phyloP scores from a whole-genome alignment of 1,140 invertebrate genomes.

The Oryzaephilus surinamensis region DNA sequence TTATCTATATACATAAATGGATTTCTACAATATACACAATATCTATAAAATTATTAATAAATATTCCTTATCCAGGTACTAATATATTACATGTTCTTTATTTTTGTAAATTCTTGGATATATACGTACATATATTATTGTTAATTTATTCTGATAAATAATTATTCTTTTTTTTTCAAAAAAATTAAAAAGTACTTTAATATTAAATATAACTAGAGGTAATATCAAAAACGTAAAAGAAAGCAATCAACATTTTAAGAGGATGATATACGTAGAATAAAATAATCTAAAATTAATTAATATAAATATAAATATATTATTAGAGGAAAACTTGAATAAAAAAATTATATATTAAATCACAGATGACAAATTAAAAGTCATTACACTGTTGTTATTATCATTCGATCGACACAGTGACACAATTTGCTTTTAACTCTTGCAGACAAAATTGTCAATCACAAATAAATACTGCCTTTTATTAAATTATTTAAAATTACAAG shows the following conservation, averaged over 20 bases:
- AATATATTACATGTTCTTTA: constrained; percentile 30
- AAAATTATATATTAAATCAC: too few relatives aligned
- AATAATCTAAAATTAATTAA: too few relatives aligned
- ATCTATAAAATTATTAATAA: constrained; percentile 24
- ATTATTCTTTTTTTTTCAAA: neutral
- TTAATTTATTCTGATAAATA: neutral
- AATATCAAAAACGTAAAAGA: constrained; percentile 4
- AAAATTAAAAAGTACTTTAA: neutral
- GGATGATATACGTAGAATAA: too few relatives aligned
- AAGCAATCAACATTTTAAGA: constrained; percentile 10
- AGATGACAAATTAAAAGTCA: constrained; percentile 2
- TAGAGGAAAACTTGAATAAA: too few relatives aligned
- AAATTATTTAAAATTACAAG: too few relatives aligned
- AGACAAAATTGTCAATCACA: too few relatives aligned
- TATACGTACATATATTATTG: neutral
- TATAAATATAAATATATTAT: too few relatives aligned
- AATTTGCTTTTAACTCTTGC: too few relatives aligned
- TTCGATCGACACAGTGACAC: too few relatives aligned
- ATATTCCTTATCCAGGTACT: constrained; percentile 32
- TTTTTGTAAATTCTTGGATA: constrained; percentile 10
- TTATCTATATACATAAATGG: too few relatives aligned
- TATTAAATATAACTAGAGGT: constrained; percentile 3
- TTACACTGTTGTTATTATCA: too few relatives aligned
- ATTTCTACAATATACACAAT: constrained; percentile 7
- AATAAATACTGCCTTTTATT: too few relatives aligned